Conservation (phyloP, 2,888 invertebrate species). For the Trimorus sp. region DNA sequence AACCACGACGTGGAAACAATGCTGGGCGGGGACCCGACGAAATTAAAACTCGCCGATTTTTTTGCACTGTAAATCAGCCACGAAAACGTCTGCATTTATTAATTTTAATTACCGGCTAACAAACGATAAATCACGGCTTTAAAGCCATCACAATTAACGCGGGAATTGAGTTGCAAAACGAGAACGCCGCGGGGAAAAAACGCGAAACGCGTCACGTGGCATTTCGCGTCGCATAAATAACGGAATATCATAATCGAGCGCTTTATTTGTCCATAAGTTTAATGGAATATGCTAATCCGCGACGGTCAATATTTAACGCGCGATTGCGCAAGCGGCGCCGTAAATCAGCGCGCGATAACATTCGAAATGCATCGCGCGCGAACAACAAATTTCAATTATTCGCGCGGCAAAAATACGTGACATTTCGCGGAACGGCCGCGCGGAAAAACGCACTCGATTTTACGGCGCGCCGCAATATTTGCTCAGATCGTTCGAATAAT, state of each 20-base stretch:
- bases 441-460: constrained; percentile 27
- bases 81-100: constrained; percentile 22
- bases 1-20: constrained; percentile 27
- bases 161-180: constrained; percentile 28
- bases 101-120: constrained; percentile 41
- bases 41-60: constrained; percentile 23
- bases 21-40: constrained; percentile 22
- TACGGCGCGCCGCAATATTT: constrained; percentile 29
- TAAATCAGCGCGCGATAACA: constrained; percentile 24
- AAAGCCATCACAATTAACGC: constrained; percentile 13
- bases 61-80: constrained; percentile 24
- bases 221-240: constrained; percentile 21
- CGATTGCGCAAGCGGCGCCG: background rate
- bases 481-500: constrained; percentile 31
- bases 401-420: constrained; percentile 29
- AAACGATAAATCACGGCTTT: constrained; percentile 35
- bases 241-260: constrained; percentile 28
- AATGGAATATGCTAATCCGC: constrained; percentile 14
- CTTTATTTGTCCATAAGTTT: constrained; percentile 24
- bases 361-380: background rate
- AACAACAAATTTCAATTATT: constrained; percentile 38
- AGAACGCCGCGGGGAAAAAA: background rate
- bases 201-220: background rate
- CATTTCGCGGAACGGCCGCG: constrained; percentile 20
- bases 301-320: constrained; percentile 21